These are phyloP conservation scores for Andrena fulva DNA, from an alignment of 2,888 invertebrate genomes.

Conservation along the genomic window DNA sequence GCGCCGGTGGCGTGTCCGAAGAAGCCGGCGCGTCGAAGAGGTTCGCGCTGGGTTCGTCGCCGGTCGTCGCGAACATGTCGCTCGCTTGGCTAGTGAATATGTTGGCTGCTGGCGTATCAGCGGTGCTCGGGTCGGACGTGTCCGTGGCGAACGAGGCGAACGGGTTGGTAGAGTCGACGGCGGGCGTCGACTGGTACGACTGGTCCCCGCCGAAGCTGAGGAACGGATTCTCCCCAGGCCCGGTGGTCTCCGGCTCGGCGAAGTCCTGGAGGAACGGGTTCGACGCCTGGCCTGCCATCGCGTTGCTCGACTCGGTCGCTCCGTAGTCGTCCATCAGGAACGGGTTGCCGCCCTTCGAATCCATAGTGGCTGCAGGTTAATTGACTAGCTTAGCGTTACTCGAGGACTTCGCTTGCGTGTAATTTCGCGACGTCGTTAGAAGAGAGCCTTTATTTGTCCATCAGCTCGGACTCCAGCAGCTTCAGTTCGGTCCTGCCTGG, in stretches of 20 bases:
- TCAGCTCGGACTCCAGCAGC: conserved; percentile 91
- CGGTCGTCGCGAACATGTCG: conserved; percentile 51
- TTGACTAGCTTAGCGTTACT: background rate
- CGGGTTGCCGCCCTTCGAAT: conserved; percentile 89
- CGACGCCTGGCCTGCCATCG: conserved; percentile 85
- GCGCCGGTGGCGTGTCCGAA: conserved; percentile 9
- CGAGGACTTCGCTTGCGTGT: background rate
- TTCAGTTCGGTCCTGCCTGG: conserved; percentile 93
- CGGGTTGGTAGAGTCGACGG: conserved; percentile 82
- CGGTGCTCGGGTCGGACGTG: conserved; percentile 56
- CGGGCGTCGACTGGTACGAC: conserved; percentile 71
- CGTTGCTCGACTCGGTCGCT: conserved; percentile 81
- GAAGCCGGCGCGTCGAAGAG: conserved; percentile 49
- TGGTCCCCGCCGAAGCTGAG: conserved; percentile 77
- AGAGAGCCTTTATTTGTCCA: conserved; percentile 79
- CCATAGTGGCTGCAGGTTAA: conserved; percentile 85
- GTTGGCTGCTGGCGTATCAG: conserved; percentile 60
- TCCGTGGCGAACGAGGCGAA: conserved; percentile 82
- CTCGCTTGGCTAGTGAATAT: conserved; percentile 59
- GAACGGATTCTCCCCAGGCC: conserved; percentile 80
- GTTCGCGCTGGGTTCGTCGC: conserved; percentile 35
- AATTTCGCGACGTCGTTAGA: conserved; percentile 13
- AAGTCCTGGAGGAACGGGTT: conserved; percentile 90
- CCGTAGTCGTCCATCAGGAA: conserved; percentile 91
- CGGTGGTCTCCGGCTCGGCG: conserved; percentile 75